A percentile compares a stretch with the other conserved stretches of the same genome.
Evolutionary conservation across 2,888 invertebrate genomes (phyloP).

Genomic region (Stenurella melanura): DNA sequence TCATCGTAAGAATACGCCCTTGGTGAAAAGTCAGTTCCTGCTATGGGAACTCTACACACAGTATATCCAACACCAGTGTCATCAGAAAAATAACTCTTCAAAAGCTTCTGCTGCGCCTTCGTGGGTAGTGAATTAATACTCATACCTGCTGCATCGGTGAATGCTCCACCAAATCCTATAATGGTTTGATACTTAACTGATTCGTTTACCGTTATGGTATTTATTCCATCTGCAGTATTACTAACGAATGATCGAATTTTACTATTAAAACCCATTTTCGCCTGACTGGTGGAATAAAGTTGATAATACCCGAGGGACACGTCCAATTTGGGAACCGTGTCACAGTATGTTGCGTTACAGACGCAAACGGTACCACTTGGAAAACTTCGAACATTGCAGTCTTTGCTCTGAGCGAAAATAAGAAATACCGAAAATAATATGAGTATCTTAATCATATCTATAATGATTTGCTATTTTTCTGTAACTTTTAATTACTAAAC

Average conservation of each 20-base stretch:
- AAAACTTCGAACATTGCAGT: constrained; percentile 28
- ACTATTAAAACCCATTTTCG: constrained; percentile 77
- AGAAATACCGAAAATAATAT: neutral
- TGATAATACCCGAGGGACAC: constrained; percentile 58
- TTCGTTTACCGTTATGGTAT: neutral
- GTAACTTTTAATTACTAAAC: too few species aligned
- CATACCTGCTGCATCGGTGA: constrained; percentile 81
- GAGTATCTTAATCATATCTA: neutral
- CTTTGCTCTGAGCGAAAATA: neutral
- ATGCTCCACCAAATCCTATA: constrained; percentile 89
- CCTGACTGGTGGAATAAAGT: constrained; percentile 71
- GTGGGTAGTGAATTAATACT: constrained; percentile 80
- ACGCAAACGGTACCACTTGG: constrained; percentile 68
- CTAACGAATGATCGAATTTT: constrained; percentile 70
- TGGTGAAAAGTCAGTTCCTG: constrained; percentile 90
- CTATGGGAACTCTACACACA: constrained; percentile 87
- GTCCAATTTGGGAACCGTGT: constrained; percentile 66
- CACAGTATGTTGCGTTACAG: constrained; percentile 73
- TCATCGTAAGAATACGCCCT: constrained; percentile 86
- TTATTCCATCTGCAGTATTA: neutral
- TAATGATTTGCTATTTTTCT: too few species aligned
- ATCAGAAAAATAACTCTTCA: constrained; percentile 83
- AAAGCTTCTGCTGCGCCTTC: constrained; percentile 68
- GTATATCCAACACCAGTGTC: constrained; percentile 89
- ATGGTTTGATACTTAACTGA: constrained; percentile 77